These are phyloP conservation scores for cattle (Bos taurus) DNA, from an alignment of 2,113 vertebrate species.

Conservation along the genomic window ARS-UCD2.0 NC_037352.1:32973501-32974000, in stretches of 20 bases:
- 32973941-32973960: neutral
- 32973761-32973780: neutral
- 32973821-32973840: neutral
- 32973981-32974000: neutral
- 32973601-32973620: neutral
- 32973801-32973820: neutral
- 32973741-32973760: accelerated
- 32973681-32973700: neutral
- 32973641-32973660: too few relatives aligned
- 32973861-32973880: neutral
- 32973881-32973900: neutral
- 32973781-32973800: neutral
- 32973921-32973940: neutral
- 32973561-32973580: neutral
- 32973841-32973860: neutral
- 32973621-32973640: neutral
- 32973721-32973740: accelerated
- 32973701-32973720: neutral
- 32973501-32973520: accelerated
- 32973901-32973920: neutral
- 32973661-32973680: neutral
- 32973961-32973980: neutral
- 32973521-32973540: neutral
- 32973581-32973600: accelerated
- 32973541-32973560: too few relatives aligned